These are phyloP conservation scores for Botia kubotai DNA, from an alignment of 2,797 vertebrate species.

Conservation along the genomic window DNA sequence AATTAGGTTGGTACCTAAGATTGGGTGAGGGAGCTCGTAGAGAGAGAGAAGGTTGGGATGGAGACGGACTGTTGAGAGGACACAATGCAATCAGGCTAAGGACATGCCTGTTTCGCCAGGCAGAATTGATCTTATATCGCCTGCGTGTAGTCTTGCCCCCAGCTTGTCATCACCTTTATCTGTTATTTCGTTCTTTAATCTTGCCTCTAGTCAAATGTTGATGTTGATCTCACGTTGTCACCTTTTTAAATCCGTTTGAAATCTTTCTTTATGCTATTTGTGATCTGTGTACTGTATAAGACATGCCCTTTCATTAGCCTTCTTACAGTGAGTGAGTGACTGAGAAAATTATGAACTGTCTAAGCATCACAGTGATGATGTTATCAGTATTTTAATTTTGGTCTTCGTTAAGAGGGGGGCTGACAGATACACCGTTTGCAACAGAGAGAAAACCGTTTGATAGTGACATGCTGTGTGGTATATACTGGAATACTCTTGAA, in stretches of 20 bases:
- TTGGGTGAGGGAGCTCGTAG: slow-evolving; percentile 46
- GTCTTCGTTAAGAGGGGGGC: not conserved
- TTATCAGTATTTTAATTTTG: not conserved
- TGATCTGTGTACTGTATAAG: not conserved
- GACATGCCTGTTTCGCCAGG: not conserved
- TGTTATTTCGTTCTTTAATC: not conserved
- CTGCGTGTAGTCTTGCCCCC: not conserved
- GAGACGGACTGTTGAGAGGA: slow-evolving; percentile 56
- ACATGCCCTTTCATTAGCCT: not conserved
- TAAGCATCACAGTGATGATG: not conserved
- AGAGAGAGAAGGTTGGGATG: slow-evolving; percentile 51
- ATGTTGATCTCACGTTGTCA: not conserved
- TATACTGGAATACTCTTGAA: not conserved
- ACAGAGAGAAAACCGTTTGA: not conserved
- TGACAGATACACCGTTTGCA: not conserved
- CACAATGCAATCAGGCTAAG: slow-evolving; percentile 35
- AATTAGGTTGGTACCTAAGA: slow-evolving; percentile 58
- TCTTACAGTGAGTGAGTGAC: not conserved
- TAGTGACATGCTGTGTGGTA: too few species aligned
- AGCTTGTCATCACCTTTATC: slow-evolving; percentile 3
- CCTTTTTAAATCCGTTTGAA: not conserved
- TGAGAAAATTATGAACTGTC: not conserved
- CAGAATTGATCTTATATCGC: not conserved
- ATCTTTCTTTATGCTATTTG: not conserved
- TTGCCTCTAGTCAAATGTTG: not conserved